Conservation (phyloP, 2,113 vertebrate genomes). For the Hydrochoerus hydrochaeris region DNA sequence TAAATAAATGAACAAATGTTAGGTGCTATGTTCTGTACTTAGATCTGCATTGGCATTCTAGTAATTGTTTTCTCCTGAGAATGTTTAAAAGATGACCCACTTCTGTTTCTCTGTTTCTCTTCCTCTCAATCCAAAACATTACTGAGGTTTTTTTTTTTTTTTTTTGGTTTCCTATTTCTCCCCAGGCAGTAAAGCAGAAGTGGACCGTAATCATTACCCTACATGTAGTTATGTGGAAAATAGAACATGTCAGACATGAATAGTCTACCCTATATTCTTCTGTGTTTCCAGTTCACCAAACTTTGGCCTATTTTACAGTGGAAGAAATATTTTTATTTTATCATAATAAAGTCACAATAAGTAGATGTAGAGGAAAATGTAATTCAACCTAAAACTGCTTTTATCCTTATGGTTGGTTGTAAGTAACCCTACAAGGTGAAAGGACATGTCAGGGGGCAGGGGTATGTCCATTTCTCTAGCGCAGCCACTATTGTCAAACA, state of each 20-base stretch:
- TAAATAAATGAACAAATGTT: conserved; percentile 1
- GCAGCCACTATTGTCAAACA: neutral
- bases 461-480: neutral
- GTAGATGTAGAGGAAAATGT: conserved; percentile 10
- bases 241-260: neutral
- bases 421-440: conserved; percentile 30
- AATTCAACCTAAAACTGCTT: conserved; percentile 40
- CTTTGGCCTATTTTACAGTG: conserved; percentile 12
- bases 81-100: conserved; percentile 3
- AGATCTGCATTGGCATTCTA: neutral
- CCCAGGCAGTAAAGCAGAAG: neutral
- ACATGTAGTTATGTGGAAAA: conserved; percentile 7
- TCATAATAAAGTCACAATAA: neutral
- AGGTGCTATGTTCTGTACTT: neutral
- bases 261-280: neutral
- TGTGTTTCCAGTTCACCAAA: conserved; percentile 44
- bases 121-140: neutral
- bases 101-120: neutral
- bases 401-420: conserved; percentile 5
- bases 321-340: conserved; percentile 3
- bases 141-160: neutral
- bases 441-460: neutral
- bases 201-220: neutral
- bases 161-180: neutral
- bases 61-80: neutral